A percentile compares a stretch with the other conserved stretches of the same genome.
These are phyloP conservation scores for Junonia oenone DNA, from an alignment of 2,888 invertebrate species.

Conservation along the genomic window DNA sequence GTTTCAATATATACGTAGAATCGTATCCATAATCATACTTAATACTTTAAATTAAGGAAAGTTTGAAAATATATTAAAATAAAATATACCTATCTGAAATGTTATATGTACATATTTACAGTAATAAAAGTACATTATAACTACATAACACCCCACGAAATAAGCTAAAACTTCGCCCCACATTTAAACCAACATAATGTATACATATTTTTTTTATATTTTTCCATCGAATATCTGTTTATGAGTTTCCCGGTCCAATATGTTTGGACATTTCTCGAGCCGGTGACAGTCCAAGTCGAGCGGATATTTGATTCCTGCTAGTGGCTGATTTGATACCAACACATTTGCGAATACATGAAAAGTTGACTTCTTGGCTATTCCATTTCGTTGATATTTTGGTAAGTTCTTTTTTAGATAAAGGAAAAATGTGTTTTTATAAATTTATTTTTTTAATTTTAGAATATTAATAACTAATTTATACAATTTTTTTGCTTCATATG, in stretches of 20 bases:
- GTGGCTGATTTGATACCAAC: background rate
- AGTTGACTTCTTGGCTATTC: background rate
- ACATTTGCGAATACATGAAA: background rate
- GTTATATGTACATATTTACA: too few species aligned
- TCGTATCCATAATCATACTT: too few species aligned
- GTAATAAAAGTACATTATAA: too few species aligned
- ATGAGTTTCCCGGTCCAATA: constrained; percentile 16
- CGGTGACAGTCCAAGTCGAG: constrained; percentile 2
- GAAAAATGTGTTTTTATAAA: too few species aligned
- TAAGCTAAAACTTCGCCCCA: background rate
- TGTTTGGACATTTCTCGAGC: constrained; percentile 13
- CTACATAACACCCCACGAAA: too few species aligned
- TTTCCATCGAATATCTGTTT: constrained; percentile 14
- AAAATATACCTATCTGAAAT: too few species aligned
- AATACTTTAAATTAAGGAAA: too few species aligned
- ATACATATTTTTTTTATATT: constrained; percentile 16
- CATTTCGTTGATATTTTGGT: background rate
- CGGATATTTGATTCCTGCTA: constrained; percentile 8
- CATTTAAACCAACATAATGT: constrained; percentile 5
- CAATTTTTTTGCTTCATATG: too few species aligned
- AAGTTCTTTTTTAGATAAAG: background rate
- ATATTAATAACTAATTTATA: too few species aligned
- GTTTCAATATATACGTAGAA: too few species aligned
- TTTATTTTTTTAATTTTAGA: too few species aligned
- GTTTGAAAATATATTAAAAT: too few species aligned